Conservation (phyloP, 2,797 vertebrate genomes). For the Graptemys geographica region DNA sequence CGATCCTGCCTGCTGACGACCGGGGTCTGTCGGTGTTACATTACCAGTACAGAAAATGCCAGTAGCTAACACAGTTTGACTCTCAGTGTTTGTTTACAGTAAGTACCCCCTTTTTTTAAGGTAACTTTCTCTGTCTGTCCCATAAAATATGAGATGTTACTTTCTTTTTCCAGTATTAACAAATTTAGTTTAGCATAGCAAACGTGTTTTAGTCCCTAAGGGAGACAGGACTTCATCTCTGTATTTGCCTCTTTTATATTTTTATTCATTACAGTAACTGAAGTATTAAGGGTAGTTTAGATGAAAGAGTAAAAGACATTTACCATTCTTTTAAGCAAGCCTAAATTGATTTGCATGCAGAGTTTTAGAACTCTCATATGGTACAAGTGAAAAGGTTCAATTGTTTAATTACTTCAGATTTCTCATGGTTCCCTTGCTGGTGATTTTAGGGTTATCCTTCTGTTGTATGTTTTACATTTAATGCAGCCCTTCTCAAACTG, state of each 20-base stretch:
- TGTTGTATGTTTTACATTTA: background rate
- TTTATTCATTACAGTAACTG: background rate
- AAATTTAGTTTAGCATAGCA: background rate
- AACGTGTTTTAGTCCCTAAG: background rate
- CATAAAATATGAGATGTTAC: background rate
- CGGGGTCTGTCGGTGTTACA: too few species aligned
- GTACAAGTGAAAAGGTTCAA: background rate
- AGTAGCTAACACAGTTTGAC: background rate
- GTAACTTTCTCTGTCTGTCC: background rate
- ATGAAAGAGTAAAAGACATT: background rate
- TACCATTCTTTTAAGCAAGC: background rate
- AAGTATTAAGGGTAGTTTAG: background rate
- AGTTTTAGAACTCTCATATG: background rate
- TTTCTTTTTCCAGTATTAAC: background rate
- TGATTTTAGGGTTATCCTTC: background rate
- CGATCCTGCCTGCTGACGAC: accelerated
- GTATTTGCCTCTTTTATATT: background rate
- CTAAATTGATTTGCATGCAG: background rate
- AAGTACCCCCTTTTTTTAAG: background rate
- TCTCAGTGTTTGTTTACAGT: background rate
- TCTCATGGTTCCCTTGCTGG: background rate
- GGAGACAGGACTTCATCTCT: background rate
- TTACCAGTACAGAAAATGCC: background rate
- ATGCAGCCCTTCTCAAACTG: background rate
- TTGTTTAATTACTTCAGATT: background rate